A percentile compares a stretch with the other conserved stretches of the same genome.
Evolutionary conservation across 2,113 vertebrate genomes (phyloP).

Genomic region (Trochalopteron elliotii): DNA sequence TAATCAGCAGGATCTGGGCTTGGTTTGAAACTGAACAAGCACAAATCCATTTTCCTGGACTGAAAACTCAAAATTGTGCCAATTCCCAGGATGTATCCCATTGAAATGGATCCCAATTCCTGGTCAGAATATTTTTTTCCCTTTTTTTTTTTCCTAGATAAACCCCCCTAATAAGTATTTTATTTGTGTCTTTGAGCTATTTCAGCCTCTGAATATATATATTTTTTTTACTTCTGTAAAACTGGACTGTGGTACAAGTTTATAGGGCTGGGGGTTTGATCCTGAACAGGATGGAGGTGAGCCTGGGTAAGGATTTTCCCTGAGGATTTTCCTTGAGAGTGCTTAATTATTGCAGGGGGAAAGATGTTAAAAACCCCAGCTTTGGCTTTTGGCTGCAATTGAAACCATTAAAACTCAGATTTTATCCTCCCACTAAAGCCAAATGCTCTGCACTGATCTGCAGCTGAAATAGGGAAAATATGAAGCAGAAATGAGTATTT

Average conservation of each 20-base stretch:
- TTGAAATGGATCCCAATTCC: background rate
- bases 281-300: background rate
- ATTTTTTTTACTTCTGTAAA: background rate
- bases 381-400: background rate
- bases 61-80: background rate
- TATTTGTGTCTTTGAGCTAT: background rate
- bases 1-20: background rate
- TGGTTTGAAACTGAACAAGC: background rate
- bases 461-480: slow-evolving; percentile 49
- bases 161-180: background rate
- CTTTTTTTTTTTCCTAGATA: background rate
- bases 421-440: slow-evolving; percentile 43
- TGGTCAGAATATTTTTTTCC: no score
- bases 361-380: background rate
- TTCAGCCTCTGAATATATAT: background rate
- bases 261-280: background rate
- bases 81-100: background rate
- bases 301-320: background rate
- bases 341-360: slow-evolving; percentile 28
- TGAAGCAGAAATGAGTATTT: slow-evolving; percentile 46
- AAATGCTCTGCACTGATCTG: slow-evolving; percentile 13
- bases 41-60: background rate
- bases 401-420: slow-evolving; percentile 24
- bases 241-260: background rate
- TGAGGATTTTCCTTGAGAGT: background rate